Evolutionary conservation across 2,113 vertebrate genomes (phyloP), one percentile per base, ranked within the genome.

Genomic region (Cephalopterus ornatus): DNA sequence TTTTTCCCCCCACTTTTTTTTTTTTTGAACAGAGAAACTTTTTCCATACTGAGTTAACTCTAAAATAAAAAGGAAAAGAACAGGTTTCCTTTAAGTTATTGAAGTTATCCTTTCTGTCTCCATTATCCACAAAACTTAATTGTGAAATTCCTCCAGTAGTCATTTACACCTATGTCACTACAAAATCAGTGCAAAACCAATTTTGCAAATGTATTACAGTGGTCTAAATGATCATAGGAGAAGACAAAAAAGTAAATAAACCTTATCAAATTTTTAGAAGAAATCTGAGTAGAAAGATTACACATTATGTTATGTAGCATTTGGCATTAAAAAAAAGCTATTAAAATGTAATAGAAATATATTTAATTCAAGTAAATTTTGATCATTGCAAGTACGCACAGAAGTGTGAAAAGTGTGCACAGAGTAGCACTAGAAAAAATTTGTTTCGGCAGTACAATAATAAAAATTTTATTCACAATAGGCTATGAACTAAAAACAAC

Each of bases 41-140:
- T 91, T 93, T 90, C 49, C 49, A 53, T 35, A 74, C 24, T 58
- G 61, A 49, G 8, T 85, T 97, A 93, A 95, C 62, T 80, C 76
- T 73, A 87, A 97, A 96, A 90, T 73, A 79, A 96, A 39, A 30
- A 33, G 26, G 77, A 96, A 39, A 30, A 33, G 26, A 95, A 46
- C 13, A 32, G 23, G 37, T 47, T 95, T 94, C 41, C 62, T 86
- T 94, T 61, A 83, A 39, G 24, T 59, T 92, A 56, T 6, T 83
- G 35, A 85, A 73, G 27, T 61, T 5, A 56, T 63, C 14, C 14
- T 91, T 65, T 42, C 26, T 67, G n/a, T 33, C 9, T 32, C 27
- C 5, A 26, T 53, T 35, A n/a, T 26, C 6, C 42, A 78, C 6
- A 85, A 78, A 81, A 65, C 53, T 89, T 87, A 96, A 91, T 35